These are phyloP conservation scores for Falco naumanni DNA, from an alignment of 2,797 vertebrate genomes.

Conservation along the genomic window DNA sequence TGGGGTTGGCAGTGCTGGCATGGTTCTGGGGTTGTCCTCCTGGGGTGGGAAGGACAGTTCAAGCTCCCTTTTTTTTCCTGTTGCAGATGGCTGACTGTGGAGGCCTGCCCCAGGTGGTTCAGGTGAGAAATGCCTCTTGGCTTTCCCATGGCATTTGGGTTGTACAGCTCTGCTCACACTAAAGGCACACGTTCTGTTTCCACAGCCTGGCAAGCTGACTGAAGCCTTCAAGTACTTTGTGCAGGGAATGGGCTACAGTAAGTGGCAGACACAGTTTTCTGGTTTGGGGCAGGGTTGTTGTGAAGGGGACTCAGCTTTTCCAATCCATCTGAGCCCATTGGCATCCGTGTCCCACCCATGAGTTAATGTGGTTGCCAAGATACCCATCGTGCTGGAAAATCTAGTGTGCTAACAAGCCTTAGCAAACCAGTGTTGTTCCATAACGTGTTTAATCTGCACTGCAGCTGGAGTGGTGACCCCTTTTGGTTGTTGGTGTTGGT, in stretches of 20 bases:
- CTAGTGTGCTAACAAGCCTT: background rate
- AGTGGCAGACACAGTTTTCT: conserved; percentile 73
- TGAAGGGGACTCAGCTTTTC: background rate
- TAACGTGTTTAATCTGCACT: background rate
- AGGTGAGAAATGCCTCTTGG: conserved; percentile 79
- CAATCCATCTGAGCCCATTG: conserved; percentile 1
- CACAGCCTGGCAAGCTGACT: conserved; percentile 93
- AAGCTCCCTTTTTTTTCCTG: conserved; percentile 19
- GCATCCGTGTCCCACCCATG: background rate
- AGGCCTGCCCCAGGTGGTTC: conserved; percentile 92
- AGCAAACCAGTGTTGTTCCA: background rate
- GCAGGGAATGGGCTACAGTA: conserved; percentile 99
- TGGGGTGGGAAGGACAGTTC: background rate
- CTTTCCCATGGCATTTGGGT: background rate
- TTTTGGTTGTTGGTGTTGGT: background rate
- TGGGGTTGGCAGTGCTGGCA: background rate
- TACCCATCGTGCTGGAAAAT: background rate
- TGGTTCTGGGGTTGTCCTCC: background rate
- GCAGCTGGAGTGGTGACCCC: background rate
- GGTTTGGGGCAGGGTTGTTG: background rate
- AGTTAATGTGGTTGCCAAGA: conserved; percentile 8
- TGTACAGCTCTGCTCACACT: background rate
- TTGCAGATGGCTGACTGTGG: conserved; percentile 96
- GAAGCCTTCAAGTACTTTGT: conserved; percentile 99
- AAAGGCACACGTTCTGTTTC: conserved; percentile 24